Evolutionary conservation across 2,797 vertebrate genomes (phyloP), one percentile per base, ranked within the genome.

Genomic region (Hipposideros larvatus): DNA sequence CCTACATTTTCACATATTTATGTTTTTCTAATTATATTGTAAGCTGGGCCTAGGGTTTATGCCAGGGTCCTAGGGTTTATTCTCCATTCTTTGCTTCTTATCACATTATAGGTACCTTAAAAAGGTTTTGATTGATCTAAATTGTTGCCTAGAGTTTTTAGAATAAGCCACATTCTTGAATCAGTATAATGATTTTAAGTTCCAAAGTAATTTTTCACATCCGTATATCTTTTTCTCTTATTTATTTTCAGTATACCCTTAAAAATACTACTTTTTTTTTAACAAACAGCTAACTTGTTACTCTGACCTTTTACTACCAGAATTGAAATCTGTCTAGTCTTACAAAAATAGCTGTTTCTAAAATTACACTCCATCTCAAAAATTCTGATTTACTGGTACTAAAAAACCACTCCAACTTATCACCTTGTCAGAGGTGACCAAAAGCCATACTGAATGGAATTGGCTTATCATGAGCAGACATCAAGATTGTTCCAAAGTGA

Each of bases 341-440:
- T 92, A 94, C 4, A 95, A 97, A 91, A 88, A 57, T 88, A 90
- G 43, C 34, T 95, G 51, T 96, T 95, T 95, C 77, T 93, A 28
- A 97, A 96, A 87, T 92, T 74, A 34, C 0, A 14, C 63, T 95
- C 94, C 65, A 21, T 91, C 77, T 85, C 34, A 78, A 68, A 78
- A 88, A 57, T 59, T 83, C 66, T 77, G 78, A 89, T 89, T 83
- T 89, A 66, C 22, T 84, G 19, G n/a, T 82, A 18, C 53, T 87
- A 34, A 96, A 95, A 43, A 43, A 18, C 51, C 73, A 90, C 46
- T 92, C 24, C 73, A 51, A 97, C 82, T 87, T 93, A 73, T 48
- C 68, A 91, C 79, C 79, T 95, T 97, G 93, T 97, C 95, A 97
- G 89, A 95, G 73, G 74, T 91, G 84, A 97, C 83, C 97, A 96